Evolutionary conservation across 2,113 vertebrate species (phyloP).

Genomic region (Eurypyga helias): DNA sequence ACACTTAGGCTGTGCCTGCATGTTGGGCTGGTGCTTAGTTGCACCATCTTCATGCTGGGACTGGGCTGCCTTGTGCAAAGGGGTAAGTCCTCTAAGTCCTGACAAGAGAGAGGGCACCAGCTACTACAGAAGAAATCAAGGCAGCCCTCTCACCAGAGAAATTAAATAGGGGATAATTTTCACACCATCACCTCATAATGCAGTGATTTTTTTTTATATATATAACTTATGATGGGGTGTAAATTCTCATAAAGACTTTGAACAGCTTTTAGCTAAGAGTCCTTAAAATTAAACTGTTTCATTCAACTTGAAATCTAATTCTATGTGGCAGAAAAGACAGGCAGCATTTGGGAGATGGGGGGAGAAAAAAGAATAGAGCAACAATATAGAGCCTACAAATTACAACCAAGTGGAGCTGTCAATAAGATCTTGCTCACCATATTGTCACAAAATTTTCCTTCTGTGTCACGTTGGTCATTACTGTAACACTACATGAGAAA

Average conservation of each 20-base stretch:
- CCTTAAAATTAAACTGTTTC: constrained; percentile 31
- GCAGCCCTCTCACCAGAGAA: background rate
- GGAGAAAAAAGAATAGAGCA: constrained; percentile 41
- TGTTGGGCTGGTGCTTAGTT: background rate
- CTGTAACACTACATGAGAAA: constrained; percentile 80
- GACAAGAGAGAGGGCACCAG: background rate
- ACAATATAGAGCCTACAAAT: constrained; percentile 44
- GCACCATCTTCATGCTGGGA: fast-evolving
- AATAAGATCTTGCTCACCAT: constrained; percentile 77
- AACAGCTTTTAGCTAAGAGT: constrained; percentile 42
- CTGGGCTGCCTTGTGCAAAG: background rate
- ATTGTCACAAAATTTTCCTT: constrained; percentile 78
- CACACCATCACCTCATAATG: background rate
- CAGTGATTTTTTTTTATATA: background rate
- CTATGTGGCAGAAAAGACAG: constrained; percentile 47
- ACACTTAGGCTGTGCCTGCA: fast-evolving
- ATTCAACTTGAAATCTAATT: constrained; percentile 40
- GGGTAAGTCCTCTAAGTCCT: background rate
- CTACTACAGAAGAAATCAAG: background rate
- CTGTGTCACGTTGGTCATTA: constrained; percentile 76
- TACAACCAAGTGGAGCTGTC: constrained; percentile 72
- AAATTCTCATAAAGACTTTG: constrained; percentile 21
- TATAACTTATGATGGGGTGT: background rate
- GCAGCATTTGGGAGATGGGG: constrained; percentile 63
- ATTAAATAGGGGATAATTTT: background rate